Base-by-base conservation (phyloP, 2,113 vertebrate genomes). In the Cavia porcellus region DNA sequence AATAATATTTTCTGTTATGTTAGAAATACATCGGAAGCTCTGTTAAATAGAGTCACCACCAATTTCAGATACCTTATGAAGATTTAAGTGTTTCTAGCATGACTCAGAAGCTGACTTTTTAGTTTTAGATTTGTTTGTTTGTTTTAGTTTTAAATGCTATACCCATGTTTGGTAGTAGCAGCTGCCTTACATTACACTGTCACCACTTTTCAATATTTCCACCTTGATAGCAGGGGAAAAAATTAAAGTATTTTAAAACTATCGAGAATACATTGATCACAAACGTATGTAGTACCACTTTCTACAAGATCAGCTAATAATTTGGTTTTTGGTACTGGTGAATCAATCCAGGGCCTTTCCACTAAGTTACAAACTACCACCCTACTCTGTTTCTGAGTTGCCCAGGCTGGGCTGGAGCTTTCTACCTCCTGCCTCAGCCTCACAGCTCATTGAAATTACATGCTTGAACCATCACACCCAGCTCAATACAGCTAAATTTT, bases 91-190 rank as follows among this genome's bases (percentile, higher is more conserved):
- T 77, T 25, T 14, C 10, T 47, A n/a, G 2, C 62, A 5, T 79
- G 4, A 85, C 30, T 55, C 4, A 79, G 35, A 11, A 91, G 87
- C 77, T 68, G 38, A 81, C 45, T 64, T 77, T 86, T 92, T 57
- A 72, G 20, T 57, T 86, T 94, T 50, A 22, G 17, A 87, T 90
- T 52, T 86, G 38, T 38, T 38, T 38, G 89, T 86, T 55, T 52
- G 68, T 70, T 80, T 10, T 57, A 68, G 61, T 92, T 62, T 92
- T 77, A 68, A 97, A 84, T 68, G 66, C 81, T 77, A 28, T 30
- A 30, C 20, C 11, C 14, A 77, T 62, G 32, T 64, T 8, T 70
- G n/a, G 7, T 30, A 66, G 38, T 50, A 15, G 24, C 61, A 62
- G 52, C n/a, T 22, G 10, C 64, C 68, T 25, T 59, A 2, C 30